A percentile compares a stretch with the other conserved stretches of the same genome.
Evolutionary conservation across 2,113 vertebrate species (phyloP).

Genomic region (Callipepla squamata): DNA sequence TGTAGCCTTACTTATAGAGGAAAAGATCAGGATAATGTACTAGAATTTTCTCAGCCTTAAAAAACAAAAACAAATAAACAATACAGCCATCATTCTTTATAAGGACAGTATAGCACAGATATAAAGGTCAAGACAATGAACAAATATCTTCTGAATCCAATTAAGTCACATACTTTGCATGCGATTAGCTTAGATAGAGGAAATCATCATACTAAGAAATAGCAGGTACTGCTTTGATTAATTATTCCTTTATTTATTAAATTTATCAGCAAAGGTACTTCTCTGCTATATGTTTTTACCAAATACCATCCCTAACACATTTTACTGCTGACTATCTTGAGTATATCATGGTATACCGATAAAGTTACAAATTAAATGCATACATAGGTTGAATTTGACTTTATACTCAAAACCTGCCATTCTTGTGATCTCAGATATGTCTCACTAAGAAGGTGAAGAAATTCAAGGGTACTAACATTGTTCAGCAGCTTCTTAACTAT

Average conservation of each 20-base stretch:
- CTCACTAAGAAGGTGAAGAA: not conserved
- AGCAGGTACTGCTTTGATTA: not conserved
- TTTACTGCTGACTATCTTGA: not conserved
- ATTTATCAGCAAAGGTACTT: not conserved
- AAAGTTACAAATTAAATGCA: not conserved
- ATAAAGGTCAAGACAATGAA: not conserved
- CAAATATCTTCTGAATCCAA: not conserved
- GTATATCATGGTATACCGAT: not conserved
- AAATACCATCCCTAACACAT: not conserved
- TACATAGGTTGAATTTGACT: not conserved
- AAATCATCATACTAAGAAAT: not conserved
- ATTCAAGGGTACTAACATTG: not conserved
- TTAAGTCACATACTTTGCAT: not conserved
- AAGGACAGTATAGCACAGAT: not conserved
- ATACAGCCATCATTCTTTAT: not conserved
- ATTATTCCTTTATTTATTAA: not conserved
- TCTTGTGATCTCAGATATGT: not conserved
- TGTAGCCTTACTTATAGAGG: not conserved
- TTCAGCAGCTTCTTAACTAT: not conserved
- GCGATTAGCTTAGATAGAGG: not conserved
- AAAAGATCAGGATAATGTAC: not conserved
- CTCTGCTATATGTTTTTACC: not conserved
- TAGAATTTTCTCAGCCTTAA: not conserved
- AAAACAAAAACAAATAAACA: not conserved
- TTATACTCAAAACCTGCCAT: not conserved